Percentiles rank a stretch among this genome's conserved stretches.
Evolutionary conservation across 2,888 invertebrate species (phyloP).

Genomic region (Silvanus unidentatus): DNA sequence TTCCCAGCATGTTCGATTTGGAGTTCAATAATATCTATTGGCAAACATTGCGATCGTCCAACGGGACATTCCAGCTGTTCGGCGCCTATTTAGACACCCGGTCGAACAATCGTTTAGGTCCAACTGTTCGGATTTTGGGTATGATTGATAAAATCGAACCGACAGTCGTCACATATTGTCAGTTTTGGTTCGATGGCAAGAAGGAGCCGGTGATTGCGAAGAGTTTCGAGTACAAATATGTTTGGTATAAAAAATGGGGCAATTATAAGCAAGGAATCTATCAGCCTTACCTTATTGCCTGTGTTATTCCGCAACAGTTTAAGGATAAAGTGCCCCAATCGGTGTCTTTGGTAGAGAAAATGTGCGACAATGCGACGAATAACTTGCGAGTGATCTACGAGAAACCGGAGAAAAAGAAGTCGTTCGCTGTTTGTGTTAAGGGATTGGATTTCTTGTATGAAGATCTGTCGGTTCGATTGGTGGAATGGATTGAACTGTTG

Average conservation of each 20-base stretch:
- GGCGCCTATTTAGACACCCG: conserved; percentile 86
- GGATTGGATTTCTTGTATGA: conserved; percentile 90
- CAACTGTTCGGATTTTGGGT: conserved; percentile 71
- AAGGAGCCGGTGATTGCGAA: conserved; percentile 75
- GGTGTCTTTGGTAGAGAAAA: conserved; percentile 77
- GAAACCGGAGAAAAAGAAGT: conserved; percentile 63
- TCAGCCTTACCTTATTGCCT: conserved; percentile 86
- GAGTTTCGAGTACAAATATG: conserved; percentile 85
- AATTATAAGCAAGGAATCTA: conserved; percentile 87
- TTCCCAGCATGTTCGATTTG: conserved; percentile 83
- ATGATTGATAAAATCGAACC: conserved; percentile 90
- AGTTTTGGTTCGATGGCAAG: conserved; percentile 83
- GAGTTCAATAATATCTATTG: conserved; percentile 92
- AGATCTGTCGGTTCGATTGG: conserved; percentile 79
- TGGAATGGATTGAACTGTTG: conserved; percentile 92
- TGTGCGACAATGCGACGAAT: conserved; percentile 81
- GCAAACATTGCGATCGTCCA: conserved; percentile 76
- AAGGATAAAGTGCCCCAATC: conserved; percentile 70
- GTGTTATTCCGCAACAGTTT: conserved; percentile 74
- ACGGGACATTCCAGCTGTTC: conserved; percentile 86
- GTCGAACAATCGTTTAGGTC: conserved; percentile 70
- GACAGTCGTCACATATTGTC: conserved; percentile 74
- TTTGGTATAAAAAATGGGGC: conserved; percentile 93
- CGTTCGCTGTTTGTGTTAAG: conserved; percentile 90
- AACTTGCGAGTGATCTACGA: conserved; percentile 78